phyloP scores from a whole-genome alignment of 2,888 invertebrate genomes.

The Pristionchus exspectatus region DNA sequence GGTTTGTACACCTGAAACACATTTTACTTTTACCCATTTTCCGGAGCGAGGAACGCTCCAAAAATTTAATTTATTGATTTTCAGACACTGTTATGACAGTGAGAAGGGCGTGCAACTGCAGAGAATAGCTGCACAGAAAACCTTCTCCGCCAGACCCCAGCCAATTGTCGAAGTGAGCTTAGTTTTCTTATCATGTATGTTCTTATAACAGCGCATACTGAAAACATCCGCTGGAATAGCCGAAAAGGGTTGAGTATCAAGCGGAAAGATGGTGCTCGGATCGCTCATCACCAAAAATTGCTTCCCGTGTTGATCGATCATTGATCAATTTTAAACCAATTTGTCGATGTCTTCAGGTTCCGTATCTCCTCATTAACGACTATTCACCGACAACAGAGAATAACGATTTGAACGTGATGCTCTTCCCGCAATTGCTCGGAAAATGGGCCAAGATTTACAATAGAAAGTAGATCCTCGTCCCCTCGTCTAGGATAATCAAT shows the following conservation, averaged over 20 bases:
- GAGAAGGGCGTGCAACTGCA: conserved; percentile 75
- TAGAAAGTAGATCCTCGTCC: conserved; percentile 23
- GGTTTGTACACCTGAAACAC: not conserved
- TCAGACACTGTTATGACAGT: conserved; percentile 71
- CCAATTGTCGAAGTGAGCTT: conserved; percentile 71
- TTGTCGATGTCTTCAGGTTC: conserved; percentile 62
- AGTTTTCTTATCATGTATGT: too few species aligned
- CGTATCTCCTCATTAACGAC: conserved; percentile 78
- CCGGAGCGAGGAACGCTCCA: too few species aligned
- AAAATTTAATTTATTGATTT: too few species aligned
- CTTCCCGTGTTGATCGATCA: too few species aligned
- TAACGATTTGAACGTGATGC: conserved; percentile 74
- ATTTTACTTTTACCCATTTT: too few species aligned
- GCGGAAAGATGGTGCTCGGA: too few species aligned
- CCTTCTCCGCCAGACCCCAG: conserved; percentile 73
- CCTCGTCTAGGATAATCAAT: not conserved
- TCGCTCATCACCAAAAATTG: too few species aligned
- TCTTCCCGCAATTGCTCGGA: conserved; percentile 72
- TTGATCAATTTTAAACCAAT: too few species aligned
- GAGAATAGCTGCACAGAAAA: conserved; percentile 76
- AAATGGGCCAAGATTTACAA: conserved; percentile 72
- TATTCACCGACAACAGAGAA: conserved; percentile 76
- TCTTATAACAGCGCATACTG: not conserved
- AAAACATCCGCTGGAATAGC: not conserved
- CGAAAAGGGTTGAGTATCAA: too few species aligned